Evolutionary conservation across 1,140 invertebrate species (phyloP), one percentile per base, ranked within the genome.

Genomic region (Dryas iulia): DNA sequence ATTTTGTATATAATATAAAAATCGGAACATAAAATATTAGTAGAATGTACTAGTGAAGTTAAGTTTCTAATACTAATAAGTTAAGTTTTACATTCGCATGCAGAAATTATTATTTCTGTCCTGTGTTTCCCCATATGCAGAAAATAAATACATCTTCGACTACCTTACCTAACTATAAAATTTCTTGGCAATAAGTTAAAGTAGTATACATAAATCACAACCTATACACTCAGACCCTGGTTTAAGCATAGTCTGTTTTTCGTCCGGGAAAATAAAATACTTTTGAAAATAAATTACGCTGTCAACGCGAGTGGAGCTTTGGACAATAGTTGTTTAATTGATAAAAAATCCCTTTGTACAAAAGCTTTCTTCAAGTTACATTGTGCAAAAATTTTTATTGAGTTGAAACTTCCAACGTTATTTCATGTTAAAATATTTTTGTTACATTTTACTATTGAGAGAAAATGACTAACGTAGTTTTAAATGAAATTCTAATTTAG

Each of bases 291-390:
- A 74, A 74, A 74, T 71, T 60, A 68, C 47, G 28, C 64, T 74
- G 72, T 74, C 72, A 64, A 71, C 72, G 69, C 56, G 54, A 69
- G 28, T 62, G 30, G 66, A 70, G 23, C 47, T 66, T 65, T 66
- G 57, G 60, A 64, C 59, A 65, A 71, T 68, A 74, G 60, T 64
- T 54, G 61, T 74, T 74, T 71, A 74, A 74, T 74, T 74, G 65
- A 71, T 68, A 71, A 68, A 62, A 30, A 53, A 31, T 28, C 12
- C 14, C 52, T 64, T 30, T 68, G 24, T 59, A 24, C 14, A 18
- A 18, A 35, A 54, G 28, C 28, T 60, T 72, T 65, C 61, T 69
- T 69, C 61, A 18, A 8, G 21, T 47, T 18, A 8, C 10, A 47
- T 47, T 47, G 39, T 3, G 14, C n/a, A 47, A 8, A 21, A 3